A percentile compares a stretch with the other conserved stretches of the same genome.
These are phyloP conservation scores for Drymodes brunneopygia DNA, from an alignment of 2,113 vertebrate genomes.

Conservation along the genomic window DNA sequence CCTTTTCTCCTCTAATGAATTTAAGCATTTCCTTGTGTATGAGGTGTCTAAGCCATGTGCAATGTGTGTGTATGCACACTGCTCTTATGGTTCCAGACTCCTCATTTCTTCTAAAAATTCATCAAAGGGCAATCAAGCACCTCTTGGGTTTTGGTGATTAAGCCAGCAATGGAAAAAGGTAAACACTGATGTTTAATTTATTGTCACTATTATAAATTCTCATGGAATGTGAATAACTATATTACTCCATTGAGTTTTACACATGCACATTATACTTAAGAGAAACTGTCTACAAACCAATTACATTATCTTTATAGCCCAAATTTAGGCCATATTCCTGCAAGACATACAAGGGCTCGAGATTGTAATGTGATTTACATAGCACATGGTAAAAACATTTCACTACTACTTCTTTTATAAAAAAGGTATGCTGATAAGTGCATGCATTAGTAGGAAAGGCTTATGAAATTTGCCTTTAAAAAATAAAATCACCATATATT, in stretches of 20 bases:
- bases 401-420: not conserved
- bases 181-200: not conserved
- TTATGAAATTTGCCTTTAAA: not conserved
- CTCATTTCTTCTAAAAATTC: not conserved
- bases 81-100: not conserved
- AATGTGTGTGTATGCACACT: not conserved
- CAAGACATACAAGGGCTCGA: not conserved
- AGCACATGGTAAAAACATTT: not conserved
- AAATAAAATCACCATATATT: not conserved
- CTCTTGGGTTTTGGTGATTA: not conserved
- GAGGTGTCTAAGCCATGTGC: not conserved
- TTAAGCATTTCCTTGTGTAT: not conserved
- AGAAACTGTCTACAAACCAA: not conserved
- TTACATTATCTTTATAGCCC: not conserved
- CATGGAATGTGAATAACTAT: not conserved
- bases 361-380: not conserved
- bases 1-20: not conserved
- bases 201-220: not conserved
- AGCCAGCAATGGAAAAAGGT: not conserved
- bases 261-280: not conserved
- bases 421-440: not conserved
- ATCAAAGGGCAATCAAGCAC: not conserved
- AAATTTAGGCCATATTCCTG: not conserved
- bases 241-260: not conserved
- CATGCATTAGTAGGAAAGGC: not conserved